Evolutionary conservation across 2,113 vertebrate genomes (phyloP), one percentile per base, ranked within the genome.

Genomic region (Hiodon alosoides): DNA sequence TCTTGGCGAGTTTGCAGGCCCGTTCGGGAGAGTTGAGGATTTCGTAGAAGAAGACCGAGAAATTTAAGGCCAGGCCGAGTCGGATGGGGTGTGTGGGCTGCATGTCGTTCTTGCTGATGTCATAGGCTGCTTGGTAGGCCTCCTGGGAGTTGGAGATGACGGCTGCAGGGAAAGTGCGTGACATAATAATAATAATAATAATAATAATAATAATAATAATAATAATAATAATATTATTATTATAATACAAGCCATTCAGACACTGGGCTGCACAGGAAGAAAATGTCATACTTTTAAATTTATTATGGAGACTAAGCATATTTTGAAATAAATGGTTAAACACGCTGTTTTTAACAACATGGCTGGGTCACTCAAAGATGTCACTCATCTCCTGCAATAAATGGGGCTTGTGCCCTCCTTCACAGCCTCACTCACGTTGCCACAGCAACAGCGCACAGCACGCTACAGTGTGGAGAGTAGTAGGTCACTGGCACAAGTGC

Each of bases 1-100:
- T 86, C 84, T 98, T 97, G 85, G 97, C 96, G 78, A 98, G 95
- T 52, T 89, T 83, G 83, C 96, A 98, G 79, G 96, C 97, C 78
- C 93, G 87, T 46, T 95, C 92, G 1, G 95, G 97, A 2, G 91
- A 91, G 85, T 96, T 96, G 79, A 91, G 93, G 76, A 98, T 98
- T 93, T 98, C 96, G 0, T 98, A 98, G 87, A 93, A 97, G 88
- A 98, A 98, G 85, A 98, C 96, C 0, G 96, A 99, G 91, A 96
- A 98, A 90, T 98, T 99, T 77, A 99, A 94, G 80, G 97, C 97
- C 83, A 99, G 92, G 69, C 97, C 97, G 77, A 99, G 90, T 87
- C 96, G 95, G 82, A 98, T 99, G 79, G 97, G 97, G 90, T 98
- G 95, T 78, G 96, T 98, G 77, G 97, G 88, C 52, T 90, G 88